Conservation (phyloP, 2,888 invertebrate genomes). For the Rhorus exstirpatorius region DNA sequence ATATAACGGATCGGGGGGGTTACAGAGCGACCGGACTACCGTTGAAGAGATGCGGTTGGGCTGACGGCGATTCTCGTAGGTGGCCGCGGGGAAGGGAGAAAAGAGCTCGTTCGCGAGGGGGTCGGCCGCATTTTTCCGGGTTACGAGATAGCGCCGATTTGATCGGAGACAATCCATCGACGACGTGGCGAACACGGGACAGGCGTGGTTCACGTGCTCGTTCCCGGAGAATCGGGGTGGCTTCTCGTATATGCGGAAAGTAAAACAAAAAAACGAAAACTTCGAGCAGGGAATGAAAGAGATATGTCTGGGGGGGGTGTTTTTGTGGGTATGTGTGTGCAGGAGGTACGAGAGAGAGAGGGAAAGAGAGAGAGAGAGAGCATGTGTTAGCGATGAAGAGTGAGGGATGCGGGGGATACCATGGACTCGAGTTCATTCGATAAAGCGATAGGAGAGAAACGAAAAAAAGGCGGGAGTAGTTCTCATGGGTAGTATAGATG, state of each 20-base stretch:
- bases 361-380: constrained; percentile 10
- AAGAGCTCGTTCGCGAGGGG: constrained; percentile 66
- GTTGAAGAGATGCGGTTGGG: constrained; percentile 35
- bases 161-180: constrained; percentile 79
- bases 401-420: constrained; percentile 45
- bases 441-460: constrained; percentile 61
- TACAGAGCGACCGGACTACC: constrained; percentile 37
- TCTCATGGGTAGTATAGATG: constrained; percentile 52
- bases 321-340: neutral
- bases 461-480: constrained; percentile 62
- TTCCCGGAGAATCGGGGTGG: constrained; percentile 76
- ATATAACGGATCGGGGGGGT: constrained; percentile 45
- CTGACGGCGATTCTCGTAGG: constrained; percentile 51
- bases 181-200: constrained; percentile 80
- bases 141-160: constrained; percentile 71
- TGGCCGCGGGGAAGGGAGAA: constrained; percentile 38
- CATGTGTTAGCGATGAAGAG: too few species aligned
- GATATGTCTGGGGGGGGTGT: constrained; percentile 10
- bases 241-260: constrained; percentile 70
- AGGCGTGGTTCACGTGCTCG: constrained; percentile 80
- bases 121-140: constrained; percentile 73
- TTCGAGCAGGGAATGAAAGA: constrained; percentile 33
- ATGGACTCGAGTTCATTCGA: constrained; percentile 61
- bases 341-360: constrained; percentile 7
- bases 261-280: constrained; percentile 64